phyloP scores from a whole-genome alignment of 2,797 vertebrate species.

The Momotus momota region DNA sequence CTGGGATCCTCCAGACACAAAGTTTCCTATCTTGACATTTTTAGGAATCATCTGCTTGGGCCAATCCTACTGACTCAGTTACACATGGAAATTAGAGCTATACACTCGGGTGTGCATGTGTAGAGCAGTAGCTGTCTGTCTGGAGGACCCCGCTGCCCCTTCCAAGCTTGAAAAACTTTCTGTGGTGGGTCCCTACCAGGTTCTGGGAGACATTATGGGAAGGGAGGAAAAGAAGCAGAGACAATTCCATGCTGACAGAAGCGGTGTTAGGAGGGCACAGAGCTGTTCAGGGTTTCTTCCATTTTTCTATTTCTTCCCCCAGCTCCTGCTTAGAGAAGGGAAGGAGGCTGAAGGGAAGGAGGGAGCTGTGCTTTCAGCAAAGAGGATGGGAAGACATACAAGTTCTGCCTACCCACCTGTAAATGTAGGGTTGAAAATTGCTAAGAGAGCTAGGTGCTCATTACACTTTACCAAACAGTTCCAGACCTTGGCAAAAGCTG shows the following conservation, averaged over 20 bases:
- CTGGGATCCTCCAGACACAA: neutral
- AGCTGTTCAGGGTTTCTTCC: neutral
- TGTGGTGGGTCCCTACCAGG: neutral
- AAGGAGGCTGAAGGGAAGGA: neutral
- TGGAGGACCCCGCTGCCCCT: neutral
- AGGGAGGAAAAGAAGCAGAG: neutral
- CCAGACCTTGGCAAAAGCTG: neutral
- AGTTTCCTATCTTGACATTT: neutral
- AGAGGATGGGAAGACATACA: neutral
- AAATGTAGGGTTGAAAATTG: neutral
- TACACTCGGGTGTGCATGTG: rapidly evolving
- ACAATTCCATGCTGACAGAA: neutral
- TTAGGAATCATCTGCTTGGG: neutral
- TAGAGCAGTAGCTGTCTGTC: neutral
- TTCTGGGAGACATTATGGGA: neutral
- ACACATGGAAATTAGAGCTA: neutral
- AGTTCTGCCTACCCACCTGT: neutral
- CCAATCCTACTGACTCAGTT: neutral
- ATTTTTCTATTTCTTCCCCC: neutral
- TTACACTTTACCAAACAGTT: neutral
- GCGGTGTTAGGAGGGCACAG: neutral
- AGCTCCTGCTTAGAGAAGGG: neutral
- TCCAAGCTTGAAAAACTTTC: neutral
- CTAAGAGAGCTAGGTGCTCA: neutral
- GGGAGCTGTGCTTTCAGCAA: neutral